Evolutionary conservation across 2,113 vertebrate genomes (phyloP).

Genomic region (Sialia sialis): DNA sequence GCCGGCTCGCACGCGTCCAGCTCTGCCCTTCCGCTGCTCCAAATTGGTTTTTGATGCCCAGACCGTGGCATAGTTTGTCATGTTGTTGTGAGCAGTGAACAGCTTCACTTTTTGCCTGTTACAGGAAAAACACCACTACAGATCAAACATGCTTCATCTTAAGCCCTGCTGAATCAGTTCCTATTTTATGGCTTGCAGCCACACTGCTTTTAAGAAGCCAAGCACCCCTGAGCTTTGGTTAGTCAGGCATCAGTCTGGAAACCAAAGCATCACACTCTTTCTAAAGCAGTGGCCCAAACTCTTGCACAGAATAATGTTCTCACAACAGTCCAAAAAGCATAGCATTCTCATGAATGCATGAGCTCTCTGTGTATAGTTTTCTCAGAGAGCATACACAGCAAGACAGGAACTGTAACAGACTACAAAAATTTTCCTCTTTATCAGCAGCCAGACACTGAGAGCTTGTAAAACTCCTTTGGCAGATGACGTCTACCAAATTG

Average conservation of each 20-base stretch:
- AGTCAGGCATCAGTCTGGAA: neutral
- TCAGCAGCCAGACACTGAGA: neutral
- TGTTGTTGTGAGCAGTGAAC: conserved; percentile 96
- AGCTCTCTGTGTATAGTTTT: neutral
- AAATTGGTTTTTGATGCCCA: conserved; percentile 98
- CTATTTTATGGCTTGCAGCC: neutral
- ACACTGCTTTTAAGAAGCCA: neutral
- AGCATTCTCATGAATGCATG: neutral
- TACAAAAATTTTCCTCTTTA: neutral
- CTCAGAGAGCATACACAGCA: neutral
- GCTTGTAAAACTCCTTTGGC: neutral
- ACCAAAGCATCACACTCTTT: neutral
- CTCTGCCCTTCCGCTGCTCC: conserved; percentile 93
- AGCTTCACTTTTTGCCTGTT: conserved; percentile 94
- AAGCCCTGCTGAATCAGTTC: neutral
- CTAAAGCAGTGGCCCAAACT: neutral
- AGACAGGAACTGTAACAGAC: neutral
- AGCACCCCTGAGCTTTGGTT: neutral
- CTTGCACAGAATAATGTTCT: neutral
- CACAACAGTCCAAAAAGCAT: neutral
- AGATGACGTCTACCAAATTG: neutral
- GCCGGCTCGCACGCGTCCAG: conserved; percentile 85
- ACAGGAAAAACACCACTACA: neutral
- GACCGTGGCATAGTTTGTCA: conserved; percentile 97
- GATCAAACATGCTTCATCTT: neutral